Percentiles rank a stretch among this genome's conserved stretches.
phyloP scores from a whole-genome alignment of 2,888 invertebrate species.

The Leucania comma region DNA sequence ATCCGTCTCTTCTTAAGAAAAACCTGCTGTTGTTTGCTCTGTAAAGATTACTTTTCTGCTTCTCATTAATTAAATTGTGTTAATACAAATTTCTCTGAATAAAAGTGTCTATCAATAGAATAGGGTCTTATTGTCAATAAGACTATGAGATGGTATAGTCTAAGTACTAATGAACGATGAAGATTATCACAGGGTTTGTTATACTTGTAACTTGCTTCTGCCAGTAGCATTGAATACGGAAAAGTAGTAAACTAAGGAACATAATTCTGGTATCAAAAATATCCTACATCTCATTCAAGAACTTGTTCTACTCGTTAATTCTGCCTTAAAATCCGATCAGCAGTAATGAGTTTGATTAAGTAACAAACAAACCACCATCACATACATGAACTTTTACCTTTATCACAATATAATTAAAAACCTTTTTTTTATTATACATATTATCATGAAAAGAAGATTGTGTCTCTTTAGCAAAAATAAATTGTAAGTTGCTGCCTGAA shows the following conservation, averaged over 20 bases:
- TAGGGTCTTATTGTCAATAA: constrained; percentile 27
- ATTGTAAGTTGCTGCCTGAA: neutral
- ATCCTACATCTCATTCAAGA: no score
- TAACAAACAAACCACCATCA: no score
- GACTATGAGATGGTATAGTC: neutral
- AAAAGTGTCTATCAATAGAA: constrained; percentile 45
- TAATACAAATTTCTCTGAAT: constrained; percentile 67
- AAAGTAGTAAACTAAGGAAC: no score
- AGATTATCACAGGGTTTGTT: neutral
- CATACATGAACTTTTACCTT: no score
- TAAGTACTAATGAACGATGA: neutral
- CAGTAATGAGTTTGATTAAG: no score
- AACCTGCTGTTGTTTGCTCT: constrained; percentile 69
- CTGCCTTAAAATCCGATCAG: no score
- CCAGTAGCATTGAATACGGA: no score
- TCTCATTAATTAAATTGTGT: constrained; percentile 73
- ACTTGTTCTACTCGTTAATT: no score
- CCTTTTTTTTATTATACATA: no score
- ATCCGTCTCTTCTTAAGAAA: constrained; percentile 71
- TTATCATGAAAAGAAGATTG: no score
- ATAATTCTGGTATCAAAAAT: no score
- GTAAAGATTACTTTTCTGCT: constrained; percentile 71
- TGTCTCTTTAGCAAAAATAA: neutral
- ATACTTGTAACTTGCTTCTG: neutral
- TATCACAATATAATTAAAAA: no score